Evolutionary conservation across 1,140 invertebrate genomes (phyloP).

Genomic region (Varroa destructor): DNA sequence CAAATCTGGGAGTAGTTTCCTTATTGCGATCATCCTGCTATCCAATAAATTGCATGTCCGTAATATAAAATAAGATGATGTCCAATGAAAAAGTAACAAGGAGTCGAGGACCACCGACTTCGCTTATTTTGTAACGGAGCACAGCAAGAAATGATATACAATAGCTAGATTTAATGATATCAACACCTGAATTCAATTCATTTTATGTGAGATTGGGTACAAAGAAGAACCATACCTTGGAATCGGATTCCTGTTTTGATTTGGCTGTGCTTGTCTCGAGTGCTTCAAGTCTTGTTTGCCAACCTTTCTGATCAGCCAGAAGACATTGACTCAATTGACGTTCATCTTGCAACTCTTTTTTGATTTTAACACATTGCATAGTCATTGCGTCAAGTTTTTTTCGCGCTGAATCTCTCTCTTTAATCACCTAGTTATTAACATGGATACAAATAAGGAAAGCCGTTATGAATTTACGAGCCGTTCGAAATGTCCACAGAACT

Average conservation of each 20-base stretch:
- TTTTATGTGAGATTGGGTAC: neutral
- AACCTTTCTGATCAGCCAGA: neutral
- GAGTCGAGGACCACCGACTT: too few relatives aligned
- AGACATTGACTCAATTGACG: neutral
- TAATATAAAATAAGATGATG: too few relatives aligned
- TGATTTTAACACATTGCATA: neutral
- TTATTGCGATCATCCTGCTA: too few relatives aligned
- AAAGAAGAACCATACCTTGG: neutral
- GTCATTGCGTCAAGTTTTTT: slow-evolving; percentile 9
- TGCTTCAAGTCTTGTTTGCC: neutral
- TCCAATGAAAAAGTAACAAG: too few relatives aligned
- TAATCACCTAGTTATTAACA: slow-evolving; percentile 16
- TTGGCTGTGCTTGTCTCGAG: neutral
- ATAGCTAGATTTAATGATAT: too few relatives aligned
- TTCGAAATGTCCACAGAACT: neutral
- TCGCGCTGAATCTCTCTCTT: neutral
- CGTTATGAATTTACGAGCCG: slow-evolving; percentile 29
- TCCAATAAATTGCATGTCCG: too few relatives aligned
- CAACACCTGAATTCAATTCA: too few relatives aligned
- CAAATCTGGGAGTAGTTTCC: too few relatives aligned
- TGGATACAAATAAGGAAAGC: neutral
- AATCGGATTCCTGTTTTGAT: neutral
- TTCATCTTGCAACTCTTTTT: neutral
- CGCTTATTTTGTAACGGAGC: too few relatives aligned
- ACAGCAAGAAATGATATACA: too few relatives aligned